These are phyloP conservation scores for Oreotragus oreotragus DNA, from an alignment of 2,113 vertebrate species.

Conservation along the genomic window DNA sequence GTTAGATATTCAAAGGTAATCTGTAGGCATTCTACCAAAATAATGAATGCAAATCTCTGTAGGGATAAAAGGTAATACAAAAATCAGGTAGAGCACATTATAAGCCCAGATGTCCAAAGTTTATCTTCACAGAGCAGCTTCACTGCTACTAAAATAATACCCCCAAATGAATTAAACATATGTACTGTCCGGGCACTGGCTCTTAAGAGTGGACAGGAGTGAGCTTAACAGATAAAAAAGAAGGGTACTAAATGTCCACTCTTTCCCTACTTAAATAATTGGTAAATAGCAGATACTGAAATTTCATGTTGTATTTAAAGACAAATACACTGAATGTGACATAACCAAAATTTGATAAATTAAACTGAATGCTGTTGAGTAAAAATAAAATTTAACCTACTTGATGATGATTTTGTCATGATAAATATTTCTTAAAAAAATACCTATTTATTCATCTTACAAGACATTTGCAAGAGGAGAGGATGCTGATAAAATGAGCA, in stretches of 20 bases:
- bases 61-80: conserved; percentile 70
- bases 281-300: neutral
- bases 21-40: conserved; percentile 68
- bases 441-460: neutral
- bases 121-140: conserved; percentile 67
- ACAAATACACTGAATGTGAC: neutral
- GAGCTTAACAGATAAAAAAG: neutral
- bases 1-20: conserved; percentile 75
- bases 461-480: neutral
- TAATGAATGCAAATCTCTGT: conserved; percentile 76
- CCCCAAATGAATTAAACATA: neutral
- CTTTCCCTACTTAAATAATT: neutral
- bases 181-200: neutral
- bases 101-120: conserved; percentile 48
- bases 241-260: neutral
- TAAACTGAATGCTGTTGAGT: neutral
- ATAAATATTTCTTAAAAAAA: neutral
- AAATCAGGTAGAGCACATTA: conserved; percentile 57
- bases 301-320: neutral
- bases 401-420: neutral
- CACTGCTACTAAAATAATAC: conserved; percentile 30
- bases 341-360: neutral
- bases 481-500: neutral
- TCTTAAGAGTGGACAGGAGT: neutral
- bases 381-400: neutral